These are phyloP conservation scores for Echiichthys vipera DNA, from an alignment of 2,797 vertebrate genomes.

Conservation along the genomic window DNA sequence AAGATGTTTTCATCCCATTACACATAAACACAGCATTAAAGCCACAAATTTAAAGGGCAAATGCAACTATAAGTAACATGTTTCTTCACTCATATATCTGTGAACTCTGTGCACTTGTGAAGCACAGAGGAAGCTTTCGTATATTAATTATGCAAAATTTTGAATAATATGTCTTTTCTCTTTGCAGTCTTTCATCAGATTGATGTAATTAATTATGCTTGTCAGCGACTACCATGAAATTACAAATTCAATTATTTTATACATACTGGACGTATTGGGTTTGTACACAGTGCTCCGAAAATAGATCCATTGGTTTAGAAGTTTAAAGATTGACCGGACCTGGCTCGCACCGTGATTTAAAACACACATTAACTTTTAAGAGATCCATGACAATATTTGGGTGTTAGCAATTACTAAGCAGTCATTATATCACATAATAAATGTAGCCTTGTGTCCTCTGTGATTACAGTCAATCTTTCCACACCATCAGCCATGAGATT, in stretches of 20 bases:
- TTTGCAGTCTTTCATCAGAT: neutral
- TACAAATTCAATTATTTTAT: no score
- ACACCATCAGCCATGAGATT: constrained; percentile 49
- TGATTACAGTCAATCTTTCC: constrained; percentile 41
- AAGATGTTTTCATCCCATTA: neutral
- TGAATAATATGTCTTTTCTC: neutral
- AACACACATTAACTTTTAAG: constrained; percentile 7
- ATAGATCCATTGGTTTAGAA: neutral
- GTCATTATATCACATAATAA: constrained; percentile 23
- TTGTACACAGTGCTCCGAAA: no score
- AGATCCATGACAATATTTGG: neutral
- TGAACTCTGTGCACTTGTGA: no score
- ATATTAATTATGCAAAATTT: neutral
- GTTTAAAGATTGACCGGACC: neutral
- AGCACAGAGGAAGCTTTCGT: no score
- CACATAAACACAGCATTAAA: neutral
- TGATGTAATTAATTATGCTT: neutral
- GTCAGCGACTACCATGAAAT: neutral
- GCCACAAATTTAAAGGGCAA: no score
- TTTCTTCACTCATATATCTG: no score
- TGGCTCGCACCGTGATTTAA: neutral
- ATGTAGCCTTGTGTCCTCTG: constrained; percentile 13
- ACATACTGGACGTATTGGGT: no score
- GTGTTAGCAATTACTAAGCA: neutral
- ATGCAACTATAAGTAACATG: no score